Evolutionary conservation across 2,888 invertebrate species (phyloP).

Genomic region (Cepaea hortensis): DNA sequence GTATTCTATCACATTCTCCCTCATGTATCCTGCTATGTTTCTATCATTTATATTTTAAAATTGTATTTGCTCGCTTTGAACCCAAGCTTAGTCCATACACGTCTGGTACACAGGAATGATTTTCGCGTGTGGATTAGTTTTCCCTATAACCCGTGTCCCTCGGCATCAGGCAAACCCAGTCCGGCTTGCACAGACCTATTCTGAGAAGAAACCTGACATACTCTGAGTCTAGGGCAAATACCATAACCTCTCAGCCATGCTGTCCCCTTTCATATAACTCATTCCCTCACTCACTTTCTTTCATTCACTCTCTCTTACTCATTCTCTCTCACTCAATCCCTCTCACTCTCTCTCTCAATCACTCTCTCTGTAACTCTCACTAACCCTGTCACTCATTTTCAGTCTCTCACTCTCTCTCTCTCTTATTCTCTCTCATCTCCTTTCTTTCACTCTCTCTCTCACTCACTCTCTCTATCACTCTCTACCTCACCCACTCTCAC

Average conservation of each 20-base stretch:
- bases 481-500: not conserved
- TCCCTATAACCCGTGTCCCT: too few species aligned
- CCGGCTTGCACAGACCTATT: too few species aligned
- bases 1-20: too few species aligned
- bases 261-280: not conserved
- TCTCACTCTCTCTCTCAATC: not conserved
- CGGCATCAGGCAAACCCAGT: too few species aligned
- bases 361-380: not conserved
- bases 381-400: not conserved
- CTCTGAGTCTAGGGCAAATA: too few species aligned
- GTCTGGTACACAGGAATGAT: too few species aligned
- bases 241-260: not conserved
- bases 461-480: not conserved
- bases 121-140: too few species aligned
- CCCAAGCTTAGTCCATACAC: too few species aligned
- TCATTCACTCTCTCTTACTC: not conserved
- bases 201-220: too few species aligned
- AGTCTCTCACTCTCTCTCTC: not conserved
- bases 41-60: too few species aligned
- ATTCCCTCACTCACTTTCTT: slow-evolving; percentile 3
- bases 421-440: not conserved
- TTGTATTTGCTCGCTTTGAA: too few species aligned
- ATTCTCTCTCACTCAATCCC: slow-evolving; percentile 19
- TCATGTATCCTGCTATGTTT: too few species aligned
- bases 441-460: not conserved